Base-by-base conservation (phyloP, 2,113 vertebrate genomes). In the Catharus fuscescens region DNA sequence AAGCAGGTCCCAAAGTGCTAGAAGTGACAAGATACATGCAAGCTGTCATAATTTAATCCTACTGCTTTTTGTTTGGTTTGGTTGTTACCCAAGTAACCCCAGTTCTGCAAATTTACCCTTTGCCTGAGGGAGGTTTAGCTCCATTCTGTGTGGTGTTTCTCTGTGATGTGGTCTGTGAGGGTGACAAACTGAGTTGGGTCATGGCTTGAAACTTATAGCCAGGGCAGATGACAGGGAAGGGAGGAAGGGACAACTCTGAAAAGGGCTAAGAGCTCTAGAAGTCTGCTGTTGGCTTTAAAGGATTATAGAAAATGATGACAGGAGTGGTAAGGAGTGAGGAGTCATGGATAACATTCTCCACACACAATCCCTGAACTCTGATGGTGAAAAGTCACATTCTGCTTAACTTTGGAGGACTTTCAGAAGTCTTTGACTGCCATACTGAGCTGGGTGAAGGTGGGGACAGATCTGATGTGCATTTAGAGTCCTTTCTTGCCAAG, bases 41-140 rank as follows among this genome's bases (percentile, higher is more conserved):
- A 80, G 52, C 34, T 95, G 70, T 91, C 78, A 91, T 79, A 24
- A 59, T 94, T 92, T 80, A 76, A 73, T 95, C 66, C 45, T 77
- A 3, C 10, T 82, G 62, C 42, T 50, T 77, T 87, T 94, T 82
- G 50, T 79, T 92, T 92, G 28, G 50, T 91, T 91, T 87, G 50
- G 42, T 34, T 80, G 62, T 79, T 90, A 84, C 25, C 36, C 1
- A 3, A 91, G 20, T 72, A 82, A 67, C 50, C n/a, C 31, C 28
- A 70, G 32, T 80, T 73, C 78, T 90, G 87, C 52, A 54, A 38
- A 90, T 79, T 72, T 82, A 48, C 78, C 40, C 57, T 76, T 78
- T 56, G 48, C 70, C 7, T 69, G n/a, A 25, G 29, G 61, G 40
- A 76, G 23, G 18, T 82, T 77, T 85, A 54, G 34, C 62, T 80